A percentile compares a stretch with the other conserved stretches of the same genome.
Conservation (phyloP, 2,888 invertebrate genomes). For the Campoplex capitator region DNA sequence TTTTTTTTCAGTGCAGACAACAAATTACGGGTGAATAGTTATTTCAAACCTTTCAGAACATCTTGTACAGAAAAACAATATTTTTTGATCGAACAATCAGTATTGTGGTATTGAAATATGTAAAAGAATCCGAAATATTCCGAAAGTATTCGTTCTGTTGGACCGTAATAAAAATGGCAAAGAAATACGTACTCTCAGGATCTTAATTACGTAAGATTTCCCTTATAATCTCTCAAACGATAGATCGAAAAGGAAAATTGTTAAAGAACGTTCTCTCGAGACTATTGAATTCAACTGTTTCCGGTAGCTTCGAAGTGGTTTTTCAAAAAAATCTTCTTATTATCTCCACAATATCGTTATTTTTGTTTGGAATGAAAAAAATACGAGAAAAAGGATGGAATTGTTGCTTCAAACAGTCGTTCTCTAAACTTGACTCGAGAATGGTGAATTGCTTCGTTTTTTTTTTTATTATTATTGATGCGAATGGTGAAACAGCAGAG, state of each 20-base stretch:
- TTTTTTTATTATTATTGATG: constrained; percentile 58
- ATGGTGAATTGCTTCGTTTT: background rate
- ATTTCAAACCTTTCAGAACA: background rate
- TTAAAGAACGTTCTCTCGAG: background rate
- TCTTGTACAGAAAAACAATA: background rate
- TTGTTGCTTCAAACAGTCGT: background rate
- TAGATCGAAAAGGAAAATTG: background rate
- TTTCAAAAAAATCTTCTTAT: background rate
- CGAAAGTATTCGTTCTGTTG: background rate
- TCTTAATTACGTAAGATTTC: background rate
- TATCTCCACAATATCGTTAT: constrained; percentile 18
- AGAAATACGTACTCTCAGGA: background rate
- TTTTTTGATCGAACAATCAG: background rate
- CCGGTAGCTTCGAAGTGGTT: background rate
- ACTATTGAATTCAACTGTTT: background rate
- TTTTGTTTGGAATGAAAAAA: constrained; percentile 14
- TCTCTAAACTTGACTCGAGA: background rate
- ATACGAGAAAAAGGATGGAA: background rate
- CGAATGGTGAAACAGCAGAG: constrained; percentile 89
- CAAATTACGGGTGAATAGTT: background rate
- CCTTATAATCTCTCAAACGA: background rate
- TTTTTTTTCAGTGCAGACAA: no score
- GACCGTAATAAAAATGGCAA: background rate
- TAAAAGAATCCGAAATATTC: background rate
- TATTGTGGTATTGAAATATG: background rate